A percentile compares a stretch with the other conserved stretches of the same genome.
Conservation (phyloP, 2,888 invertebrate genomes). For the Macrophya annulata region DNA sequence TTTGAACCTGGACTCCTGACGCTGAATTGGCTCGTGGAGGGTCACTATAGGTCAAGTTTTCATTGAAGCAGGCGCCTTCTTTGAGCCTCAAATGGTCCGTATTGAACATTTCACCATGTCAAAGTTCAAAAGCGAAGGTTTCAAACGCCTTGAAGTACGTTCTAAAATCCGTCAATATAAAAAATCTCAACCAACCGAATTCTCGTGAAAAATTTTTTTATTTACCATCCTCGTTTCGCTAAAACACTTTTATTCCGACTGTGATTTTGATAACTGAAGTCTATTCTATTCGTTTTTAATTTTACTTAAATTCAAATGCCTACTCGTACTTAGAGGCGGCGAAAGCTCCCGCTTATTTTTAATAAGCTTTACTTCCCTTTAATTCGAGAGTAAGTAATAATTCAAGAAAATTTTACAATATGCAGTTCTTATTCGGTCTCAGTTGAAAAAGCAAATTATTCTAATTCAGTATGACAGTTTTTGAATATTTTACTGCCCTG, state of each 20-base stretch:
- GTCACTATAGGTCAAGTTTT: not conserved
- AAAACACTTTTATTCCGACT: not conserved
- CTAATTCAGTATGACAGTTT: not conserved
- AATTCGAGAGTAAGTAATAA: not conserved
- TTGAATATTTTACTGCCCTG: not conserved
- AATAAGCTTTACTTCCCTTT: not conserved
- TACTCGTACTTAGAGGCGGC: not conserved
- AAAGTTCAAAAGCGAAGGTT: not conserved
- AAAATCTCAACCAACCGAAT: too few species aligned
- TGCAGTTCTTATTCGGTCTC: not conserved
- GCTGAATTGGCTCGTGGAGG: not conserved
- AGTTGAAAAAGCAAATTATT: slow-evolving; percentile 7
- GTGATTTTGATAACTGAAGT: not conserved
- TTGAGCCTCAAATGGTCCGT: not conserved
- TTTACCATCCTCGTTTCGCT: not conserved
- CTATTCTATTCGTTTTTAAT: not conserved
- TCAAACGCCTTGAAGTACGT: not conserved
- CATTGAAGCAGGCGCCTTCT: not conserved
- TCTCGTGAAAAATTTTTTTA: not conserved
- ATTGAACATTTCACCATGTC: not conserved
- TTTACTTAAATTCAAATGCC: not conserved
- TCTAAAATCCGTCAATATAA: too few species aligned
- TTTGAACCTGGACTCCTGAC: not conserved
- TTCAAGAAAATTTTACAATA: slow-evolving; percentile 14
- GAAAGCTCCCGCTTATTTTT: slow-evolving; percentile 1